Evolutionary conservation across 1,140 invertebrate genomes (phyloP).

Genomic region (Sesamia nonagrioides): DNA sequence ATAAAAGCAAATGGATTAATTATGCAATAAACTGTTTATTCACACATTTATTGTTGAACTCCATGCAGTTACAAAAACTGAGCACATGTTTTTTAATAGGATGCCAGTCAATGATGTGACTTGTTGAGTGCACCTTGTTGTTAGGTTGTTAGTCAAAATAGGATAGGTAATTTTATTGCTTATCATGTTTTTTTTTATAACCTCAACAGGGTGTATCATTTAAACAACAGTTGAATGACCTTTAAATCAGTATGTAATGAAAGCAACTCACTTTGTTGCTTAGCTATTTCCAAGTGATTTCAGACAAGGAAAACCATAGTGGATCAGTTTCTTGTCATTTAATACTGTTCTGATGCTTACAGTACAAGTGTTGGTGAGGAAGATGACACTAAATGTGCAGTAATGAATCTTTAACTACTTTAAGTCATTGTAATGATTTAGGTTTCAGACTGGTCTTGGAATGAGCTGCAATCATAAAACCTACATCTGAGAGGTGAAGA

Average conservation of each 20-base stretch:
- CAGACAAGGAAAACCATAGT: not conserved
- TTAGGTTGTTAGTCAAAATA: not conserved
- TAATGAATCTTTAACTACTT: not conserved
- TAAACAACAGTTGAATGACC: not conserved
- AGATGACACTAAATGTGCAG: not conserved
- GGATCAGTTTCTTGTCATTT: not conserved
- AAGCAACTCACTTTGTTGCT: constrained; percentile 1
- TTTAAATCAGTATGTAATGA: not conserved
- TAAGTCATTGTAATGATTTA: not conserved
- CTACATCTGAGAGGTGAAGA: not conserved
- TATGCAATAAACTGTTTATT: no score
- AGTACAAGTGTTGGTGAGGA: not conserved
- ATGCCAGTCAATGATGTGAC: no score
- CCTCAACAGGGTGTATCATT: not conserved
- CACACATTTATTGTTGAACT: no score
- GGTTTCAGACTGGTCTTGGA: not conserved
- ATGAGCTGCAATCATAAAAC: not conserved
- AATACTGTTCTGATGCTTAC: constrained; percentile 1
- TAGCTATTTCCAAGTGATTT: not conserved
- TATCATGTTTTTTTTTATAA: not conserved
- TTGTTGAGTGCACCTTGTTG: not conserved
- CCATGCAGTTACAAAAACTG: no score
- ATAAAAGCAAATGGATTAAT: no score
- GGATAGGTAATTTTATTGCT: not conserved
- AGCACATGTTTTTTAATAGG: no score